Evolutionary conservation across 1,140 invertebrate species (phyloP).

Genomic region (Heliconius hermathena): DNA sequence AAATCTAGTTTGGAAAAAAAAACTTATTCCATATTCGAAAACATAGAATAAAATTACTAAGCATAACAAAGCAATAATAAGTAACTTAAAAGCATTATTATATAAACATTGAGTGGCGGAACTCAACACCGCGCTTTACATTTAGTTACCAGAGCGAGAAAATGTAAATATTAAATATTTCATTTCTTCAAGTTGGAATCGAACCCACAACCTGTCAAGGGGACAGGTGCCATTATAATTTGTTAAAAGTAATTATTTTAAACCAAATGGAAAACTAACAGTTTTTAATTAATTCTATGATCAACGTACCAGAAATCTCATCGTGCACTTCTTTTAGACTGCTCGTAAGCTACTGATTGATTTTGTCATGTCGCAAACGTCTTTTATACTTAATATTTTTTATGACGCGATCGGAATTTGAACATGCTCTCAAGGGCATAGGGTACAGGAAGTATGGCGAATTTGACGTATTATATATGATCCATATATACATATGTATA

Average conservation of each 20-base stretch:
- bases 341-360: slow-evolving; percentile 61
- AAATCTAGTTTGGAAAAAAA: background rate
- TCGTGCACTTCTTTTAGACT: slow-evolving; percentile 66
- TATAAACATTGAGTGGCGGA: too few relatives aligned
- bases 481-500: background rate
- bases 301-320: slow-evolving; percentile 64
- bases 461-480: background rate
- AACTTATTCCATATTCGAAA: too few relatives aligned
- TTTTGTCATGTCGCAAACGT: slow-evolving; percentile 18
- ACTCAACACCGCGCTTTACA: too few relatives aligned
- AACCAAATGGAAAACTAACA: background rate
- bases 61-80: too few relatives aligned
- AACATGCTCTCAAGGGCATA: slow-evolving; percentile 20
- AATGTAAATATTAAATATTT: too few relatives aligned
- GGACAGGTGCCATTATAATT: too few relatives aligned
- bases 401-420: slow-evolving; percentile 24
- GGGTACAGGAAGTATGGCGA: slow-evolving; percentile 17
- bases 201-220: too few relatives aligned
- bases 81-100: too few relatives aligned
- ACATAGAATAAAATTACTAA: too few relatives aligned
- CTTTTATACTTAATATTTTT: slow-evolving; percentile 35
- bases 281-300: background rate
- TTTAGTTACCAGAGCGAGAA: too few relatives aligned
- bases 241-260: background rate
- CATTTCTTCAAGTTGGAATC: too few relatives aligned